Evolutionary conservation across 2,113 vertebrate genomes (phyloP), one percentile per base, ranked within the genome.

Genomic region (Dasypus novemcinctus): DNA sequence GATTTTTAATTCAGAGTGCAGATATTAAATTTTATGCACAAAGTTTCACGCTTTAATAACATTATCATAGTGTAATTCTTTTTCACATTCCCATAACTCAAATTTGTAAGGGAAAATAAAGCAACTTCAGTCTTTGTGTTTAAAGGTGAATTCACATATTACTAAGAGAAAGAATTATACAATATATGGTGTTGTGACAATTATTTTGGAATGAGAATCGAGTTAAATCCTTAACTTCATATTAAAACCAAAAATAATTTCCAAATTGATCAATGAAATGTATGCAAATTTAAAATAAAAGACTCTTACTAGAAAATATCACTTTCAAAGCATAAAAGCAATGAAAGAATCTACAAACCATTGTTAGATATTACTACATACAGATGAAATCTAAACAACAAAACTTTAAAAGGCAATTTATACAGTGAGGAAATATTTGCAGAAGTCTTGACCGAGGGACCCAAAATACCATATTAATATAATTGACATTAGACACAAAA

Each of bases 41-140:
- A 69, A 78, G 81, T 66, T 18, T 4, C 33, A 54, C 83, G 31
- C 13, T 68, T 87, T 84, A 57, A 12, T 72, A 83, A 49, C n/a
- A 71, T 92, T 92, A 71, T 87, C 36, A 49, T 59, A 66, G 36
- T 57, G 54, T 18, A 57, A 17, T 57, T 18, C 14, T 14, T 94
- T 92, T 92, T 94, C 21, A 74, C 61, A 80, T 66, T 94, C n/a
- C 27, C 18, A 12, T 41, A 89, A 66, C 89, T 92, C 49, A 92
- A 57, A 80, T 89, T 85, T 84, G 49, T 89, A 46, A 72, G 17
- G 12, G 79, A 64, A 57, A 14, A 21, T n/a, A 92, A 57, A 85
- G 3, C 2, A 88, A 43, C 33, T 79, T 84, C 20, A 82, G 17
- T 79, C 68, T 78, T 2, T 82, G n/a, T 76, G 41, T 33, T 95